Evolutionary conservation across 2,888 invertebrate genomes (phyloP).

Genomic region (Chironomus tentans): DNA sequence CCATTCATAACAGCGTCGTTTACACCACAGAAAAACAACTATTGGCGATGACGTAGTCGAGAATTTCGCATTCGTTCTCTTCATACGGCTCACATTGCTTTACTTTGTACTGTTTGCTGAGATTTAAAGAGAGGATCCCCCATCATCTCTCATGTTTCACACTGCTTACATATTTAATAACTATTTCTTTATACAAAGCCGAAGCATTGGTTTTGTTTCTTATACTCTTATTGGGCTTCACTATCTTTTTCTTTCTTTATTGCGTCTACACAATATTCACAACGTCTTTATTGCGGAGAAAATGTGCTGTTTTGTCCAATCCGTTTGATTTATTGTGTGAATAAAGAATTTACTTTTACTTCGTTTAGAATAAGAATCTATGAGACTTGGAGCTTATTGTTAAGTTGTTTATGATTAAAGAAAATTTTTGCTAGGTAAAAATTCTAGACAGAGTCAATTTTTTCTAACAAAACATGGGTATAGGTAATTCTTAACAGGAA

Average conservation of each 20-base stretch:
- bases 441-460: no score
- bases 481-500: no score
- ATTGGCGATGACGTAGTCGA: neutral
- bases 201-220: neutral
- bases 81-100: neutral
- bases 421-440: no score
- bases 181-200: neutral
- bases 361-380: no score
- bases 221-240: neutral
- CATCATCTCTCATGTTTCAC: slow-evolving; percentile 14
- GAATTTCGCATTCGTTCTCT: neutral
- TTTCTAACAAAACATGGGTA: no score
- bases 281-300: neutral
- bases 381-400: no score
- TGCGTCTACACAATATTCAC: neutral
- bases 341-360: no score
- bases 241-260: neutral
- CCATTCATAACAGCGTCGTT: slow-evolving; percentile 1
- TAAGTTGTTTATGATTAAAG: no score
- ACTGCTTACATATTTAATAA: no score
- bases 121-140: slow-evolving; percentile 20
- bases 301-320: neutral
- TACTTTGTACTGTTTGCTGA: neutral
- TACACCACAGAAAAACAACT: neutral
- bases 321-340: no score